Evolutionary conservation across 1,140 invertebrate species (phyloP), one percentile per base, ranked within the genome.

Genomic region (Pomphorhynchus laevis): DNA sequence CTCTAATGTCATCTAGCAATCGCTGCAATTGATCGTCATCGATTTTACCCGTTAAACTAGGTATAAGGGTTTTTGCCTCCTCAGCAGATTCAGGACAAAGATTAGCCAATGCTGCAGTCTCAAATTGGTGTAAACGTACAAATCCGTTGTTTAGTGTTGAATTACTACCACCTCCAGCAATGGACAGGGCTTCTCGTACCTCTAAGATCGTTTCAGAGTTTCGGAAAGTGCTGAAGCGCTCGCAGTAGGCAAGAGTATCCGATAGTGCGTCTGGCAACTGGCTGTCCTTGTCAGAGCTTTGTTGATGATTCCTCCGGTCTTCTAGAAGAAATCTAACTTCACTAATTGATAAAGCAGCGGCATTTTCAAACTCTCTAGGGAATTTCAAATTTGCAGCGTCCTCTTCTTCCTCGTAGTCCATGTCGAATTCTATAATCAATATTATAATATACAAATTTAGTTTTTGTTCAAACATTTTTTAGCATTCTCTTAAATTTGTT

Each of bases 311-410:
- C 16, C 12, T 55, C 55, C 54, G 68, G 59, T 95, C 80, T 50
- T 95, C 79, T 44, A 98, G 57, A 41, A 98, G 61, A 72, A 93
- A 79, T 50, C 80, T 74, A 0, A 98, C 89, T 65, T 98, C 89
- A 9, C 82, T 91, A 54, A 93, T 84, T 40, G 93, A 57, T 23
- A 98, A 56, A 0, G 86, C 91, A 61, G 95, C 84, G 12, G 79
- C 79, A 63, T 80, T 84, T 62, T 91, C 82, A 63, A 91, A 93
- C 58, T 93, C 82, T 51, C 57, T 59, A 0, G 60, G 60, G 50
- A 62, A 62, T 31, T 54, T 50, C 20, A 62, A 44, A 46, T 60
- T 57, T 8, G 56, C 49, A 16, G 60, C 57, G 47, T 62, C 60
- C 49, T 62, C 60, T 48, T 54, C 53, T 42, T 45, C 47, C 17